Evolutionary conservation across 1,140 invertebrate species (phyloP), one percentile per base, ranked within the genome.

Genomic region (Potamilus streckersoni): DNA sequence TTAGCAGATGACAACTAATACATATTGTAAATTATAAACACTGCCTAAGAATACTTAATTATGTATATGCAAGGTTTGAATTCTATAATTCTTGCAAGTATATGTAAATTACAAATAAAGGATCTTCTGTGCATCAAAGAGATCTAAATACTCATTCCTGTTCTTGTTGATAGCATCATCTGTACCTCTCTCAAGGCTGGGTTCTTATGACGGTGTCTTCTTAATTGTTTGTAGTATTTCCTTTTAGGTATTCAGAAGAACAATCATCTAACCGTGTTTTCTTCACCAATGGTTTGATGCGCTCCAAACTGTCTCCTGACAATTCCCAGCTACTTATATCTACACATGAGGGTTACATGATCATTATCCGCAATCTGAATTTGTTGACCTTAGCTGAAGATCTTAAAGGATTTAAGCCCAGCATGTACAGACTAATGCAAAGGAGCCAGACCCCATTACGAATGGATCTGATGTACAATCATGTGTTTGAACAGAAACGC

Each of bases 391-490:
- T 49, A 73, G 92, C 92, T 27, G 92, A 94, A 78, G 96, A 98
- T 89, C 91, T 98, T 67, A 92, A 93, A 80, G 95, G 94, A 66
- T 98, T 97, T 90, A 94, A 95, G 94, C 95, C 96, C 57, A 95
- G 95, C 87, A 93, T 97, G 88, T 97, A 97, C 87, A 91, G 95
- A 78, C 89, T 97, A 73, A 97, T 97, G 95, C 96, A 97, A 88
- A 91, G 94, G 82, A 95, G 67, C 56, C 70, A 69, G 27, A 78
- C 68, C 12, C 72, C 71, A 3, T 56, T 78, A 6, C 67, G 57
- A 14, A 69, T 75, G 13, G 71, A 72, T 5, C 16, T 80, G 1
- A 68, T 74, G 61, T 84, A 82, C 69, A 85, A 85, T 31, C 74
- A 82, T 57, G 71, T 85, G 73, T 86, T 86, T 78, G 71, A 81